Evolutionary conservation across 2,797 vertebrate species (phyloP), one percentile per base, ranked within the genome.

Genomic region (Manis pentadactyla): DNA sequence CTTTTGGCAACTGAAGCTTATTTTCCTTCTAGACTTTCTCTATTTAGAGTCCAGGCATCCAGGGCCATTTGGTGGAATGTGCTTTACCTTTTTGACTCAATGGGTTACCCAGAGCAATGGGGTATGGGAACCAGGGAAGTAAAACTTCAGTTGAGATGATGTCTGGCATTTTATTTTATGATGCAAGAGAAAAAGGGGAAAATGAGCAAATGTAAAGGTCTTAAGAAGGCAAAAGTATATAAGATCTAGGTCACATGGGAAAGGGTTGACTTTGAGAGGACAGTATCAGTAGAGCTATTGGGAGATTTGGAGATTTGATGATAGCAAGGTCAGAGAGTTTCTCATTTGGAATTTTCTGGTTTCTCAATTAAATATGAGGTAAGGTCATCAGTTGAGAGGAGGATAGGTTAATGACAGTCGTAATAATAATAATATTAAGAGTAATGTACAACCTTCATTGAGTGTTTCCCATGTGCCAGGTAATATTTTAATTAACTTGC

Each of bases 21-120:
- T 90, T 88, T 34, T 95, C 64, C 75, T 96, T 79, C 68, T 96
- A 90, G 87, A 98, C 17, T 79, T 86, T 97, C 77, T 96, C 31
- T 64, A 90, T 34, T 68, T 73, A 66, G 89, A 97, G 51, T 68
- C 84, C 10, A 68, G 59, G 84, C 12, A 74, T 17, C n/a, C 29
- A 29, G 7, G 0, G 46, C 46, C 34, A 57, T 90, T 94, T 82
- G 85, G 46, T 94, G 51, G 59, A 91, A 71, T 12, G 42, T 73
- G 29, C 15, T 77, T 93, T 95, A 66, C 37, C 23, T 73, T 82
- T 14, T 83, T 94, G 79, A 64, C 18, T 37, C 79, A 51, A 73
- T 37, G 27, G 6, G 57, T 31, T 84, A 7, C 49, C 14, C 46
- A 85, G 53, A 77, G 34, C 2, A 2, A 39, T 46, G 21, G 49